Evolutionary conservation across 35 echinoderm and acorn worm species (phyloP), one percentile per base, ranked within the genome.

Genomic region (Hemicentrotus pulcherrimus): DNA sequence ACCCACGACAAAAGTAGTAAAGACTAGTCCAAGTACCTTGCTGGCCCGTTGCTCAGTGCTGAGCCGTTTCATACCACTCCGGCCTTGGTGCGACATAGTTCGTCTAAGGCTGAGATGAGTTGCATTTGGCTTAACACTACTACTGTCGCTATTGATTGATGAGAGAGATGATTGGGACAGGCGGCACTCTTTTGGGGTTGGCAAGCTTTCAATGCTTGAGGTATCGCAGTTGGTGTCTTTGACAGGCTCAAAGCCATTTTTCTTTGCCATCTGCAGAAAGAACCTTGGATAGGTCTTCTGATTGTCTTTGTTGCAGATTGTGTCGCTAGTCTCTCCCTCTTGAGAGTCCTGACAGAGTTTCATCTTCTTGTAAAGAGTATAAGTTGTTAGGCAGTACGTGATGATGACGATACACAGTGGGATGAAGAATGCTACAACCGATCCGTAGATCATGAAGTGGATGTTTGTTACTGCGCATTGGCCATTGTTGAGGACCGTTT

Each of bases 361-460:
- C 31, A 94, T 86, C 47, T 97, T 99, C 61, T 94, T 95, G 71
- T 92, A 92, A 16, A 99, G 96, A 24, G 92, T 96, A 31, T 96
- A 91, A 0, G 94, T 86, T 16, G 98, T 99, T 12, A 97, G 46
- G 10, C 94, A 31, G 94, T 99, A 99, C 0, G 96, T 95, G 18
- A 97, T 71, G 1, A 99, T 91, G 7, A 99, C 94, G 24, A 99
- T 97, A 19, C 61, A 31, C 14, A 99, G 47, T 13, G 98, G 98
- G 15, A 99, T 95, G 86, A 96, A 97, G 52, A 99, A 99, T 0
- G 98, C 96, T 10, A 99, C 65, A 2, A 96, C 94, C 0, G 98
- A 99, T 48, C 98, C 98, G 19, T 99, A 99, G 15, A 99, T 86
- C 91, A 94, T 95, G 70, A 99, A 99, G 18, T 95, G 70, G n/a